phyloP scores from a whole-genome alignment of 2,113 vertebrate genomes.

The Rhynchopsitta pachyrhyncha region DNA sequence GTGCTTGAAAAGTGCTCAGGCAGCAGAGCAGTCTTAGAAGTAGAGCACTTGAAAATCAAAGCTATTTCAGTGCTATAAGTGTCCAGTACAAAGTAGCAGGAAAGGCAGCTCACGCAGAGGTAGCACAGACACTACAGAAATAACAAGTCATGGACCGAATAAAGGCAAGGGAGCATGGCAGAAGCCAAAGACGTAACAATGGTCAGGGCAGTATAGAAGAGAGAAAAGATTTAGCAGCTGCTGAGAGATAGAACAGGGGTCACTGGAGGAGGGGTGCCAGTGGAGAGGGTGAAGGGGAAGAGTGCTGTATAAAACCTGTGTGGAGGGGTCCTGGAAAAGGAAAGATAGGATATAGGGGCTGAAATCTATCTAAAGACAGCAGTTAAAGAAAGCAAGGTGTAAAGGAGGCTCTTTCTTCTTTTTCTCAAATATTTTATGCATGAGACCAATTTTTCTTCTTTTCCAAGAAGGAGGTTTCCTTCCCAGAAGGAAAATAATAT shows the following conservation, averaged over 20 bases:
- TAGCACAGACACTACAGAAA: background rate
- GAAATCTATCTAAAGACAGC: background rate
- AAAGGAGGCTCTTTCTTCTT: background rate
- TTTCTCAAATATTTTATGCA: background rate
- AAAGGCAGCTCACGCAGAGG: rapidly evolving
- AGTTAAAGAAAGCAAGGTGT: background rate
- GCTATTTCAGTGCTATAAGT: background rate
- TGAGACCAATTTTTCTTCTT: background rate
- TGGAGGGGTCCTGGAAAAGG: background rate
- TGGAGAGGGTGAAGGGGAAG: background rate
- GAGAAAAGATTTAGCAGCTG: background rate
- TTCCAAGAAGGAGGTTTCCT: background rate
- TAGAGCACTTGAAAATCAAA: constrained; percentile 12
- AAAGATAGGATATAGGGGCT: background rate
- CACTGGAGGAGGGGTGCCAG: background rate
- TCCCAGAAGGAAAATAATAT: background rate
- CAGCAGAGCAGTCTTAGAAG: background rate
- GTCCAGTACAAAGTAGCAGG: background rate
- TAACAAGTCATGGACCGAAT: background rate
- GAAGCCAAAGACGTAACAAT: background rate
- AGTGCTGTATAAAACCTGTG: background rate
- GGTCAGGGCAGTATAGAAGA: background rate
- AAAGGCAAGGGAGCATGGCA: background rate
- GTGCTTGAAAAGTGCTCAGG: background rate
- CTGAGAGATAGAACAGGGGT: background rate